Conservation (phyloP, 2,797 vertebrate genomes). For the Pempheris klunzingeri region DNA sequence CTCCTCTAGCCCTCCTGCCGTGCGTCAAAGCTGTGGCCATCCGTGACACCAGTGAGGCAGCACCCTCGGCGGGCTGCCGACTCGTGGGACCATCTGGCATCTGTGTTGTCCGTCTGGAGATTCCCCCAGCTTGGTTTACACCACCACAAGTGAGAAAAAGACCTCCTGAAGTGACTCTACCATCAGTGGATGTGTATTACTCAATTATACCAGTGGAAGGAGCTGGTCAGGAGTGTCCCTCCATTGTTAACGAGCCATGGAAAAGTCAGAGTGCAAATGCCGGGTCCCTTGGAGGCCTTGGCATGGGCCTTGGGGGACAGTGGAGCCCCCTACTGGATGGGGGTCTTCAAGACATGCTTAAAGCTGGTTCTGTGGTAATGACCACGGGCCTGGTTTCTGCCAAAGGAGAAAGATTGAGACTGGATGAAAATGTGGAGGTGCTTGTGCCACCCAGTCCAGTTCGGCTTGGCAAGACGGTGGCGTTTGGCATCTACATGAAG, state of each 20-base stretch:
- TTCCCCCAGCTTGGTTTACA: slow-evolving; percentile 92
- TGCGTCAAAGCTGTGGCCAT: slow-evolving; percentile 91
- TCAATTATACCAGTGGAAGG: slow-evolving; percentile 85
- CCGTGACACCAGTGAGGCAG: slow-evolving; percentile 88
- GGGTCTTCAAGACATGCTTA: slow-evolving; percentile 85
- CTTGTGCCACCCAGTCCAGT: slow-evolving; percentile 90
- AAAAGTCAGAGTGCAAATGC: slow-evolving; percentile 80
- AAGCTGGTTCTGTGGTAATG: slow-evolving; percentile 90
- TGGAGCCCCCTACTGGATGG: slow-evolving; percentile 82
- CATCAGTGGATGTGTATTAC: slow-evolving; percentile 92
- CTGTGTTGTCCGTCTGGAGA: slow-evolving; percentile 94
- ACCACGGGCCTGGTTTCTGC: slow-evolving; percentile 84
- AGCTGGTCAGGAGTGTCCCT: slow-evolving; percentile 85
- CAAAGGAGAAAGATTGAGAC: slow-evolving; percentile 84
- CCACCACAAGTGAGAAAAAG: slow-evolving; percentile 85
- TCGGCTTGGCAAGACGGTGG: slow-evolving; percentile 91
- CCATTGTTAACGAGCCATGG: slow-evolving; percentile 83
- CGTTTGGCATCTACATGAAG: slow-evolving; percentile 90
- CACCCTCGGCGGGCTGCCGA: slow-evolving; percentile 88
- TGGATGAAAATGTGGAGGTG: slow-evolving; percentile 91
- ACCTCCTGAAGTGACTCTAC: slow-evolving; percentile 80
- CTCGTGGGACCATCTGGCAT: slow-evolving; percentile 89
- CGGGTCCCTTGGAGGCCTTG: slow-evolving; percentile 72
- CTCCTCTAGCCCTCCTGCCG: slow-evolving; percentile 84
- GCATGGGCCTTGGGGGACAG: slow-evolving; percentile 66